Conservation (phyloP, 1,140 invertebrate genomes). For the Goniozus legneri region DNA sequence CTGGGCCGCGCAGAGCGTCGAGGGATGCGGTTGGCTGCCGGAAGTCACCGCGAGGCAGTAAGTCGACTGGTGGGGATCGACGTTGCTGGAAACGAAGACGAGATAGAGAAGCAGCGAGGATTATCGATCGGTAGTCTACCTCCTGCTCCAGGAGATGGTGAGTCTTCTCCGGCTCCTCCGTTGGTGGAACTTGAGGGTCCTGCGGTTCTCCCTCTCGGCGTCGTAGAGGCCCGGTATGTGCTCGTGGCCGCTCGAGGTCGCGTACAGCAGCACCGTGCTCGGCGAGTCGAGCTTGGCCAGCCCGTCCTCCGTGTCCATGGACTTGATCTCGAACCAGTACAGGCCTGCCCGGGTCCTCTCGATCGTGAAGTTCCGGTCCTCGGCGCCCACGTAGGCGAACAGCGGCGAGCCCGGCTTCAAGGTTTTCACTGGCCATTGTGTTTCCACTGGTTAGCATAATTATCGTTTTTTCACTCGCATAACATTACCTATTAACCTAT, state of each 20-base stretch:
- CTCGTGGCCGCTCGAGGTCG: slow-evolving; percentile 42
- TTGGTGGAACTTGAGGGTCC: slow-evolving; percentile 44
- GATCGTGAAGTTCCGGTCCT: slow-evolving; percentile 49
- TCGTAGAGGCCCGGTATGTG: slow-evolving; percentile 33
- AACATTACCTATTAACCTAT: too few relatives aligned
- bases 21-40: slow-evolving; percentile 40
- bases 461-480: too few relatives aligned
- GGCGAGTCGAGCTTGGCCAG: slow-evolving; percentile 27
- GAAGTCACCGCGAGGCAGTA: slow-evolving; percentile 52
- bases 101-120: too few relatives aligned
- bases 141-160: slow-evolving; percentile 49
- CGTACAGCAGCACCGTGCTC: slow-evolving; percentile 48
- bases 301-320: slow-evolving; percentile 23
- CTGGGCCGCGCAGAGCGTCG: slow-evolving; percentile 48
- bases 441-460: too few relatives aligned
- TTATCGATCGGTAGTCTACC: slow-evolving; percentile 22
- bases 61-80: slow-evolving; percentile 43
- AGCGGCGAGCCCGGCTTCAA: slow-evolving; percentile 44
- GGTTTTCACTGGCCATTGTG: slow-evolving; percentile 45
- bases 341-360: slow-evolving; percentile 42
- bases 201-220: slow-evolving; percentile 31
- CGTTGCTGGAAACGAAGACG: slow-evolving; percentile 32
- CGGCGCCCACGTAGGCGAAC: slow-evolving; percentile 46
- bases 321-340: slow-evolving; percentile 51
- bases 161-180: slow-evolving; percentile 42